These are phyloP conservation scores for Channa argus DNA, from an alignment of 2,113 vertebrate genomes.

Conservation along the genomic window DNA sequence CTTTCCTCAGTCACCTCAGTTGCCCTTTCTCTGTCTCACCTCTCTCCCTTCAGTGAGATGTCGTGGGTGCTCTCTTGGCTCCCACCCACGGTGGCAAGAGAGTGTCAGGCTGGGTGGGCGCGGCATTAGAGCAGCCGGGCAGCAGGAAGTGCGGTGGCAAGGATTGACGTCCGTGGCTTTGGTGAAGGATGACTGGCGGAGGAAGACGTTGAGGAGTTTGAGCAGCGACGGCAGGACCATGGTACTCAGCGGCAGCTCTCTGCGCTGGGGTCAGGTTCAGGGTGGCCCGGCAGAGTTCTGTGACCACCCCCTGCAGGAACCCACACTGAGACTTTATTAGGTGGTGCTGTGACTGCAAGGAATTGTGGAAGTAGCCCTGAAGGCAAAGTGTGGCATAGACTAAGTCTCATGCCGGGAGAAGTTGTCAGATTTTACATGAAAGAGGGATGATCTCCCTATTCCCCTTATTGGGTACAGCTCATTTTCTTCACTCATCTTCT, in stretches of 20 bases:
- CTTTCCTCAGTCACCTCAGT: neutral
- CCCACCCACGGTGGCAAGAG: constrained; percentile 76
- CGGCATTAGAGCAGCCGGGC: constrained; percentile 77
- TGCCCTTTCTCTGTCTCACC: constrained; percentile 69
- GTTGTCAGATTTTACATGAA: constrained; percentile 37
- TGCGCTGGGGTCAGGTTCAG: constrained; percentile 46
- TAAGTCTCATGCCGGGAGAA: constrained; percentile 54
- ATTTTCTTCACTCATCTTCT: constrained; percentile 2
- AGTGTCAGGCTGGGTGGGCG: constrained; percentile 71
- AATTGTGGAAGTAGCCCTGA: constrained; percentile 17
- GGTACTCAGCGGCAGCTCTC: constrained; percentile 74
- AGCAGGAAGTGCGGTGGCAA: constrained; percentile 36
- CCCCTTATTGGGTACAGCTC: constrained; percentile 1
- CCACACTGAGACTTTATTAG: constrained; percentile 19
- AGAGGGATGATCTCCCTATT: constrained; percentile 20
- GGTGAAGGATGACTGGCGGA: constrained; percentile 65
- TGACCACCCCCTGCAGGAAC: neutral
- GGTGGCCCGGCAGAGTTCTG: constrained; percentile 28
- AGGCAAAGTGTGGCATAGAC: constrained; percentile 5
- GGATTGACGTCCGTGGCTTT: constrained; percentile 22
- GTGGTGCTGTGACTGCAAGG: constrained; percentile 7
- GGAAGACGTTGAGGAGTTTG: constrained; percentile 80
- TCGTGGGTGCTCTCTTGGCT: constrained; percentile 52
- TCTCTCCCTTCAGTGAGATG: constrained; percentile 70
- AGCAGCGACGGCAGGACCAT: constrained; percentile 82